Base-by-base conservation (phyloP, 2,797 vertebrate genomes). In the Lemur catta region DNA sequence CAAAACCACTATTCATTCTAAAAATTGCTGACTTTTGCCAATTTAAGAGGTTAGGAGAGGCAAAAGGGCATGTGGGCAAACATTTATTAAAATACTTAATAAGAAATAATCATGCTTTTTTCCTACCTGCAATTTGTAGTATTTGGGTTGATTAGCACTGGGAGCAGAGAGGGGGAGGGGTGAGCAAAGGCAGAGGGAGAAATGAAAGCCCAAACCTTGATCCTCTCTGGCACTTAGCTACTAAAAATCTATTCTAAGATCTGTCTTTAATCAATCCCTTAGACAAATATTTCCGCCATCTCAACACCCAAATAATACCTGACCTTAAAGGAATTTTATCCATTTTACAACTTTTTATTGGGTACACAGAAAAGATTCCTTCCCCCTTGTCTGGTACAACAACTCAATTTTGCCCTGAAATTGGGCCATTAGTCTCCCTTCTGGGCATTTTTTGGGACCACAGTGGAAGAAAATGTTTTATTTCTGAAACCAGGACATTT, bases 401-500 rank as follows among this genome's bases (percentile, higher is more conserved):
- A 33, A 38, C 65, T 89, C 59, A 24, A 1, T 48, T 57, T 71
- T 30, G 26, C 87, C 50, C n/a, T 84, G 61, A 87, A 94, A 24
- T 24, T 92, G 89, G 97, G 90, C 88, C 72, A 41, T n/a, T 46
- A 17, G 26, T 46, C 38, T 95, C 30, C n/a, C 84, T 96, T 87
- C 38, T 71, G 65, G 43, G 63, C 90, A 35, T 74, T 94, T 79
- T 79, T 84, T 33, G 74, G 63, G 87, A 57, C 59, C 28, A 13
- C 26, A 74, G 65, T n/a, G 8, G 63, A 92, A 74, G 87, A 67
- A 71, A 61, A 59, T 38, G 20, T 86, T 93, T 93, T 96, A 97
- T 95, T 96, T 96, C 72, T 79, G 78, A 92, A 96, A 96, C 61
- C 67, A 91, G 96, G 96, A 85, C 93, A 78, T 92, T 92, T 87